phyloP scores from a whole-genome alignment of 2,888 invertebrate species.

The Leptothorax acervorum region DNA sequence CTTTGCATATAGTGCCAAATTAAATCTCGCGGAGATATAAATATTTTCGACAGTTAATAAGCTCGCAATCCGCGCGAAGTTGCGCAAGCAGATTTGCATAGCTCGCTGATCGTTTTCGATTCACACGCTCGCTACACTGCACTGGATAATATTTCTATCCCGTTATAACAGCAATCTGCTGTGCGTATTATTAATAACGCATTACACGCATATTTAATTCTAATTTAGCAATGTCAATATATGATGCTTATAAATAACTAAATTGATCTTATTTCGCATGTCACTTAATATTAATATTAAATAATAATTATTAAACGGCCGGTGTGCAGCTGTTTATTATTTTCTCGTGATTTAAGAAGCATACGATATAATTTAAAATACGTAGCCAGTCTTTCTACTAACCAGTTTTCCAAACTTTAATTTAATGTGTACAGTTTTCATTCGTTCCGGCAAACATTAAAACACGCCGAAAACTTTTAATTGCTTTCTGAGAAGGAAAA shows the following conservation, averaged over 20 bases:
- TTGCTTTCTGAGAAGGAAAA: constrained; percentile 60
- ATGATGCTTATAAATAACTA: neutral
- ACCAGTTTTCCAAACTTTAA: constrained; percentile 59
- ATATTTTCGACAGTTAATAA: constrained; percentile 43
- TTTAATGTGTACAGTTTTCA: constrained; percentile 62
- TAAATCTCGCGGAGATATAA: constrained; percentile 39
- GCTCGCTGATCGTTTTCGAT: constrained; percentile 12
- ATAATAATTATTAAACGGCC: neutral
- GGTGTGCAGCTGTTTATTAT: neutral
- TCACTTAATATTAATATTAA: neutral
- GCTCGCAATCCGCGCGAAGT: constrained; percentile 12
- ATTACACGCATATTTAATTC: constrained; percentile 2
- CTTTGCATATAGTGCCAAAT: constrained; percentile 42
- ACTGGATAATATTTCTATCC: neutral
- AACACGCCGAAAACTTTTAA: constrained; percentile 68
- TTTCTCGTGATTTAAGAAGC: neutral
- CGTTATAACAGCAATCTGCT: constrained; percentile 8
- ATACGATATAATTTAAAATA: constrained; percentile 18
- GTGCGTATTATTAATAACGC: neutral
- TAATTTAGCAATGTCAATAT: constrained; percentile 12
- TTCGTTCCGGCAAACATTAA: constrained; percentile 53
- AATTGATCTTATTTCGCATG: neutral
- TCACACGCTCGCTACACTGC: constrained; percentile 7
- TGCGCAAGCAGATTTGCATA: constrained; percentile 19
- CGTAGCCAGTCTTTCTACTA: neutral